Base-by-base conservation (phyloP, 2,797 vertebrate species). In the Salmo trutta region DNA sequence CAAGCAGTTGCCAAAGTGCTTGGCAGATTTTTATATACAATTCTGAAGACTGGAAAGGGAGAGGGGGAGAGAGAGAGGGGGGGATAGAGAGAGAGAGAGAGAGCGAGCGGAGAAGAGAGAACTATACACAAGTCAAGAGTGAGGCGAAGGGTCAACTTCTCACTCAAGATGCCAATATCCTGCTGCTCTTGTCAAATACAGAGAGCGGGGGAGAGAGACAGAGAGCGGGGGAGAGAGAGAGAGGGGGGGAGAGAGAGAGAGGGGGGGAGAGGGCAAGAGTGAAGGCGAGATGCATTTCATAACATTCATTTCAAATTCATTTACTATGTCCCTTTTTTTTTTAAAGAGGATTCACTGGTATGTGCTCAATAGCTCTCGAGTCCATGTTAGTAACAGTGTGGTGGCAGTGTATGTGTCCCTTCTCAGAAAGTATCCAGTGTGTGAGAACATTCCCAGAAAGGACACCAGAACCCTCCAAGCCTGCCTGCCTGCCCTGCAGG, bases 331-430 rank as follows among this genome's bases (percentile, higher is more conserved):
- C 5, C 16, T 52, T 53, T 47, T 41, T 47, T 41, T 16, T 65
- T 4, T 2, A 7, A 31, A 24, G n/a, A 7, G n/a, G n/a, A 52
- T 17, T 71, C 21, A 71, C 21, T 27, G 69, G 4, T 19, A 15
- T 67, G n/a, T 52, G 21, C 19, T 4, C 31, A 70, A 33, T 51
- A 41, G 15, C 27, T 6, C 24, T 27, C 51, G 27, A 71, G 69
- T n/a, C 21, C 69, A 16, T 72, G 71, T 75, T 74, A 74, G 53
- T 76, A 71, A 65, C 77, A 53, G 69, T 79, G 56, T 73, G 70
- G 29, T 17, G 16, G 56, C 41, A 47, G 59, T 64, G 21, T 5
- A 7, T 2, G 29, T 68, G 66, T 19, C 66, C 66, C 16, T 68
- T 17, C 29, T 31, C 16, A 31, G 15, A 64, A 21, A 24, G 59